Percentiles rank a stretch among this genome's conserved stretches.
Evolutionary conservation across 2,113 vertebrate species (phyloP).

Genomic region (Lanius ludovicianus): DNA sequence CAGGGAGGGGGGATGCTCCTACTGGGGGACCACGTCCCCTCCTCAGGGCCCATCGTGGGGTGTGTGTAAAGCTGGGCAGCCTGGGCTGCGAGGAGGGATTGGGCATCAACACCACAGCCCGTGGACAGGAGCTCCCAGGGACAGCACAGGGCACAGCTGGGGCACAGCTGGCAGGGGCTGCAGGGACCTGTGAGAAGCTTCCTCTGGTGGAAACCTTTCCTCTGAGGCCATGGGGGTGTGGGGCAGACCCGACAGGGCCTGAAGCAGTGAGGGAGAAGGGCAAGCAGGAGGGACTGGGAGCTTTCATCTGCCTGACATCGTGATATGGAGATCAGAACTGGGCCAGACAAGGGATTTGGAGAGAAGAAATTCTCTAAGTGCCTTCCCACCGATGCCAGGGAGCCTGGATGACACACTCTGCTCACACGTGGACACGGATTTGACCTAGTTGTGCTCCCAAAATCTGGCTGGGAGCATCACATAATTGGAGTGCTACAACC

Average conservation of each 20-base stretch:
- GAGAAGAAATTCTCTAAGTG: not conserved
- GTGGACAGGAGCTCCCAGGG: not conserved
- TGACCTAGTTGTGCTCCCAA: not conserved
- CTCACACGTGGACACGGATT: not conserved
- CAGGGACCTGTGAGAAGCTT: not conserved
- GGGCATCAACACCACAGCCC: accelerated
- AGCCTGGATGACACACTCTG: not conserved
- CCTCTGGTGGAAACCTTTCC: not conserved
- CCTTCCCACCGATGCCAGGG: not conserved
- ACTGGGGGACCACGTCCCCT: accelerated
- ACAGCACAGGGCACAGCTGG: not conserved
- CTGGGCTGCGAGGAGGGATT: not conserved
- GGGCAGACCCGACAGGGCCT: not conserved
- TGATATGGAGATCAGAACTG: not conserved
- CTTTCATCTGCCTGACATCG: accelerated
- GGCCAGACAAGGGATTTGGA: not conserved
- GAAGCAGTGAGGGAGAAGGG: not conserved
- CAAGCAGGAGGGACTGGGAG: not conserved
- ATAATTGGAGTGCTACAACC: not conserved
- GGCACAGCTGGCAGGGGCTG: not conserved
- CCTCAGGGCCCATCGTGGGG: not conserved
- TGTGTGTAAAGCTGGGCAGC: not conserved
- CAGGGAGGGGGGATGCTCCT: not conserved
- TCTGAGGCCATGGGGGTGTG: not conserved
- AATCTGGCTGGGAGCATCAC: not conserved